Evolutionary conservation across 2,888 invertebrate species (phyloP), one percentile per base, ranked within the genome.

Genomic region (Drosophila limbata): DNA sequence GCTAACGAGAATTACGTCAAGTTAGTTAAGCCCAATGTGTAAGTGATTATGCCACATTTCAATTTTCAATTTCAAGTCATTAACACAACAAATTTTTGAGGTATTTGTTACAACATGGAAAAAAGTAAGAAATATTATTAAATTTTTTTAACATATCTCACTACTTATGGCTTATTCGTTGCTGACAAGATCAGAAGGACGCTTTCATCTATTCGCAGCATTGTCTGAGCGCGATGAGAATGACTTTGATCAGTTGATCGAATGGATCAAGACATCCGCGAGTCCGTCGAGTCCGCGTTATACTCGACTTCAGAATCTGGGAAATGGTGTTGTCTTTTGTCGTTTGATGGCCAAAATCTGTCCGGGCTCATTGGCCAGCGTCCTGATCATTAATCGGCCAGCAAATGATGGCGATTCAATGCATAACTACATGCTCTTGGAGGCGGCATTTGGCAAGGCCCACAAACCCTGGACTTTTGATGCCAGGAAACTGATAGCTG

Each of bases 361-460:
- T 15, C 66, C 71, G 1, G 74, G 76, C 33, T 33, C 63, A 1
- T 19, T 73, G 47, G 73, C 73, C 51, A 73, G 59, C 13, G 42
- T 62, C 2, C 13, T 74, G n/a, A 19, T 70, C 10, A 70, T 70
- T 8, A 55, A 74, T 59, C 70, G 66, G 9, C 51, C 66, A 0
- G 61, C 62, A 1, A 73, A 73, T n/a, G 25, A n/a, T 6, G 37
- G 39, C 15, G 67, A 73, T 40, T 8, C 59, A 1, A 40, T 48
- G 63, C 68, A 68, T 47, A 73, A 73, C 13, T 73, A 59, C 31
- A 51, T 73, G 28, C 51, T 73, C n/a, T 35, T 76, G 13, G 42
- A 66, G 15, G 39, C 59, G 8, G 71, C 55, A 1, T 75, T 76
- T 21, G 0, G 0, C 8, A 67, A 63, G 25, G 57, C 35, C 0